These are phyloP conservation scores for Pararge aegeria DNA, from an alignment of 1,140 invertebrate genomes.

Conservation along the genomic window DNA sequence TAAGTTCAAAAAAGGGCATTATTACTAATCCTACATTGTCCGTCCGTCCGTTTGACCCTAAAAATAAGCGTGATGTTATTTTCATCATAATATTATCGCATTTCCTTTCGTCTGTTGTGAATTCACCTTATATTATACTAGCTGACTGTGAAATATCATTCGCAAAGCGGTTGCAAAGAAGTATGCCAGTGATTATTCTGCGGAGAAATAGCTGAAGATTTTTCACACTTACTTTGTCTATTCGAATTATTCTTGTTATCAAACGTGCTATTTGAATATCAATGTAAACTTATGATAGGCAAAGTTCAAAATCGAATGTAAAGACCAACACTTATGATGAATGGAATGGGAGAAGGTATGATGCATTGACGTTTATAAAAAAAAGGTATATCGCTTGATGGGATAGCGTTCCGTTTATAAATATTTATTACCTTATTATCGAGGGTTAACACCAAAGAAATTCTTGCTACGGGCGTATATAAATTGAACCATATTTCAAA, in stretches of 20 bases:
- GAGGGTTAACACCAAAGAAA: conserved; percentile 39
- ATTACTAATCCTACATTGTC: no score
- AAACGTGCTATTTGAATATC: background rate
- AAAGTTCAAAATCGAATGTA: conserved; percentile 15
- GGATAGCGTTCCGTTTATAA: conserved; percentile 60
- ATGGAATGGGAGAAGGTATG: conserved; percentile 13
- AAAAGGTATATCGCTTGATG: conserved; percentile 47
- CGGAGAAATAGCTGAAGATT: conserved; percentile 29
- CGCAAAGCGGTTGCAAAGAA: conserved; percentile 54
- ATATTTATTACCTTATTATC: conserved; percentile 74
- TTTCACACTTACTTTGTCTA: conserved; percentile 41
- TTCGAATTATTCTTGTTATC: conserved; percentile 8
- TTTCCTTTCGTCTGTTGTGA: background rate
- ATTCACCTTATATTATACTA: conserved; percentile 34
- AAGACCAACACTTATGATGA: conserved; percentile 23
- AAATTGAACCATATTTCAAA: conserved; percentile 7
- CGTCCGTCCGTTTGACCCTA: no score
- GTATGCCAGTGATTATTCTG: conserved; percentile 32
- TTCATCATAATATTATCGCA: background rate
- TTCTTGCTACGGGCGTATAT: conserved; percentile 9
- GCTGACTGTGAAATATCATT: conserved; percentile 55
- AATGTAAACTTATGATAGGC: conserved; percentile 12
- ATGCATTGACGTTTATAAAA: conserved; percentile 26
- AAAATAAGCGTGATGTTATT: no score
- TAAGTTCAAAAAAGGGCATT: no score